A percentile compares a stretch with the other conserved stretches of the same genome.
These are phyloP conservation scores for Eugnorisma glareosa DNA, from an alignment of 2,888 invertebrate genomes.

Conservation along the genomic window DNA sequence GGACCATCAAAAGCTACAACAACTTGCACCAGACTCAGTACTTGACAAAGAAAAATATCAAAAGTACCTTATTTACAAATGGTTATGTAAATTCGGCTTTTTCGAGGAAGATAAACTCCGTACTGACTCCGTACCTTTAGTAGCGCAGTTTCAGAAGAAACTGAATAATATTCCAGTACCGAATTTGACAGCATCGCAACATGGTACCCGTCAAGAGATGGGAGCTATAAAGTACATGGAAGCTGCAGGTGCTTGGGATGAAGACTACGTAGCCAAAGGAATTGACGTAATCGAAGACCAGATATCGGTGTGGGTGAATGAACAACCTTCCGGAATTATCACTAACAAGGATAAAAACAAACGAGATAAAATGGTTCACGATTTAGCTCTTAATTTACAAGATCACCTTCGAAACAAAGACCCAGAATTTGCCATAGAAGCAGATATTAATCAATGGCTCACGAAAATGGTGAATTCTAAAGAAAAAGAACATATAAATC, in stretches of 20 bases:
- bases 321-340: conserved; percentile 74
- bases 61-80: conserved; percentile 72
- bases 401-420: conserved; percentile 66
- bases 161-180: conserved; percentile 70
- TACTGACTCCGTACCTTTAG: conserved; percentile 67
- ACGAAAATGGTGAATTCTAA: conserved; percentile 67
- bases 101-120: conserved; percentile 65
- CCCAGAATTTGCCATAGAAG: conserved; percentile 66
- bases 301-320: conserved; percentile 79
- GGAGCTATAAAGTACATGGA: conserved; percentile 65
- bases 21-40: conserved; percentile 64
- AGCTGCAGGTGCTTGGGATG: conserved; percentile 51
- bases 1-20: conserved; percentile 72
- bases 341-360: conserved; percentile 57
- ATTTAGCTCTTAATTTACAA: conserved; percentile 72
- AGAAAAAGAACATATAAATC: conserved; percentile 66
- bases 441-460: conserved; percentile 73
- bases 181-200: conserved; percentile 69
- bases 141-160: conserved; percentile 65
- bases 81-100: conserved; percentile 73
- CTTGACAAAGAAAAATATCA: conserved; percentile 67
- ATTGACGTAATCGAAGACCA: conserved; percentile 76
- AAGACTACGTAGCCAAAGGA: conserved; percentile 67
- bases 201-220: conserved; percentile 74
- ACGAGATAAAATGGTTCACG: conserved; percentile 69